Evolutionary conservation across 1,140 invertebrate species (phyloP).

Genomic region (Leptonema lineaticorne): DNA sequence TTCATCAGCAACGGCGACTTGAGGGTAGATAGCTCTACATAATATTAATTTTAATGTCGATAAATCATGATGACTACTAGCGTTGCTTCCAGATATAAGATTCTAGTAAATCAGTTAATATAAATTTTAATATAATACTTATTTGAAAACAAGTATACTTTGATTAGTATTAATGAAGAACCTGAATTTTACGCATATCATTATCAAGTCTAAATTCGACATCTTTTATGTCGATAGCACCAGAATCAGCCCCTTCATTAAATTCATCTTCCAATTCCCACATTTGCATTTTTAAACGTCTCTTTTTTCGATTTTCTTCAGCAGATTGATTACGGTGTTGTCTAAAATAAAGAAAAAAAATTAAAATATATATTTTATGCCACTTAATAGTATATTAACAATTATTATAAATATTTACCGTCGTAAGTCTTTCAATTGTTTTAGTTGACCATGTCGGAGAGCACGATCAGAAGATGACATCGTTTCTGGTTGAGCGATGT

Average conservation of each 20-base stretch:
- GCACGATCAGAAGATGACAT: slow-evolving; percentile 77
- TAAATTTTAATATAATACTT: background rate
- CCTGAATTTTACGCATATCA: slow-evolving; percentile 66
- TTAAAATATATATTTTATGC: background rate
- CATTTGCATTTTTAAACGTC: slow-evolving; percentile 67
- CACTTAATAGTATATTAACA: background rate
- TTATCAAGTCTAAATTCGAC: slow-evolving; percentile 85
- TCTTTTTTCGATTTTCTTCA: slow-evolving; percentile 68
- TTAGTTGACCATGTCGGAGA: slow-evolving; percentile 82
- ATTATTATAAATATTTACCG: slow-evolving; percentile 54
- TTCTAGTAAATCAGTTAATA: slow-evolving; percentile 49
- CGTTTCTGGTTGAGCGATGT: slow-evolving; percentile 56
- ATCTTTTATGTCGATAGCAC: slow-evolving; percentile 80
- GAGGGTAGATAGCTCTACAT: slow-evolving; percentile 90
- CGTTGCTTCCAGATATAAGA: slow-evolving; percentile 68
- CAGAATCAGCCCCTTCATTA: slow-evolving; percentile 59
- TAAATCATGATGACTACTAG: slow-evolving; percentile 80
- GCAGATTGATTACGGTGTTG: slow-evolving; percentile 59
- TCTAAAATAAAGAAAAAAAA: slow-evolving; percentile 42
- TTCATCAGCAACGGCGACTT: slow-evolving; percentile 88
- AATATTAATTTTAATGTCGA: slow-evolving; percentile 87
- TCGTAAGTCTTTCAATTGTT: slow-evolving; percentile 78
- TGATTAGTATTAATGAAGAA: slow-evolving; percentile 35
- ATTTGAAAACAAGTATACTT: background rate
- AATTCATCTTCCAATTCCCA: slow-evolving; percentile 56